These are phyloP conservation scores for Cryptocephalus primarius DNA, from an alignment of 2,888 invertebrate species.

Conservation along the genomic window DNA sequence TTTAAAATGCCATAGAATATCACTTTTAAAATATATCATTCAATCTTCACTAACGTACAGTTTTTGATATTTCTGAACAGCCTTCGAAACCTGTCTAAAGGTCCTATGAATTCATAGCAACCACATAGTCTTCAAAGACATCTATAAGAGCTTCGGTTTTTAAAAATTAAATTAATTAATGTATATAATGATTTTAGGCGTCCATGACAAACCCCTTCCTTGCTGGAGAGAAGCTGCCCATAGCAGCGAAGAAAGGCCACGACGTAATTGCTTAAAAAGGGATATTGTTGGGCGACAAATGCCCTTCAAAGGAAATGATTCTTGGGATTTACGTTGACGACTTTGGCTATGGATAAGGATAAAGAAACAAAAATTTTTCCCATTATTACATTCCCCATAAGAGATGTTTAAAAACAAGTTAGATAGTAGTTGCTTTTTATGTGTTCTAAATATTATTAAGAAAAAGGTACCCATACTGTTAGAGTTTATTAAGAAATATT, in stretches of 20 bases:
- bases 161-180: too few relatives aligned
- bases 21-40: too few relatives aligned
- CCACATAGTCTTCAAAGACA: too few relatives aligned
- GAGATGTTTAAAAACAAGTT: conserved; percentile 9
- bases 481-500: conserved; percentile 21
- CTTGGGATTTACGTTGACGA: conserved; percentile 6
- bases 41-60: too few relatives aligned
- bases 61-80: too few relatives aligned
- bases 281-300: conserved; percentile 5
- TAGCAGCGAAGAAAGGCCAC: conserved; percentile 82
- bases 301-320: conserved; percentile 8
- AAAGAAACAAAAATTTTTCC: conserved; percentile 13
- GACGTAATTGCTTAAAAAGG: conserved; percentile 27
- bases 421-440: conserved; percentile 23
- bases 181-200: too few relatives aligned
- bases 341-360: conserved; percentile 21
- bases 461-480: conserved; percentile 32
- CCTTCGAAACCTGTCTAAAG: too few relatives aligned
- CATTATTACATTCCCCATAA: conserved; percentile 8
- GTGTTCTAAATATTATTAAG: conserved; percentile 7
- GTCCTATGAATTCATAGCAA: too few relatives aligned
- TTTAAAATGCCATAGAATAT: too few relatives aligned
- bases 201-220: conserved; percentile 50
- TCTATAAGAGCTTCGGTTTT: too few relatives aligned
- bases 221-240: conserved; percentile 74